Evolutionary conservation across 1,140 invertebrate genomes (phyloP).

Genomic region (Drosophila navojoa): DNA sequence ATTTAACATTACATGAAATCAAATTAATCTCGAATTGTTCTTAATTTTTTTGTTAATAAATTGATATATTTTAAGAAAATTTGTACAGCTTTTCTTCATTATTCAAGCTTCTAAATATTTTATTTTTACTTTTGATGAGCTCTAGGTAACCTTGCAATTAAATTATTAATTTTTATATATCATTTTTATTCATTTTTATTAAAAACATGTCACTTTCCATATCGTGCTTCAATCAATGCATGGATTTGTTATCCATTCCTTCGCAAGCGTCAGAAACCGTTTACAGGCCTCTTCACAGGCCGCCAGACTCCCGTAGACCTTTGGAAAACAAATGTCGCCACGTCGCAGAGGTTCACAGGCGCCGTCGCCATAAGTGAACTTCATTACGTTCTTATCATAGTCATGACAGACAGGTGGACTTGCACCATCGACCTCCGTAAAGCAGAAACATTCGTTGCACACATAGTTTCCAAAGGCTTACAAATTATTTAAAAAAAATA

Average conservation of each 20-base stretch:
- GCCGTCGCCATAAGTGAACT: conserved; percentile 21
- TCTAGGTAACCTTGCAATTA: too few relatives aligned
- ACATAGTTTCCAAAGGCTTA: too few relatives aligned
- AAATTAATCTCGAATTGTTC: too few relatives aligned
- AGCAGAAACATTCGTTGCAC: conserved; percentile 39
- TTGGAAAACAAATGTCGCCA: conserved; percentile 27
- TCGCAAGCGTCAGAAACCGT: background rate
- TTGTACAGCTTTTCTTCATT: too few relatives aligned
- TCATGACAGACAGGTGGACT: background rate
- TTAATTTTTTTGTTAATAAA: too few relatives aligned
- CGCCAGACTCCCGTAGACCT: background rate
- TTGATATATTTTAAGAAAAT: too few relatives aligned
- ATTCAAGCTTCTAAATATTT: too few relatives aligned
- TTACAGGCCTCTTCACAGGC: conserved; percentile 15
- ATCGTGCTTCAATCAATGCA: background rate
- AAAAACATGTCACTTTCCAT: background rate
- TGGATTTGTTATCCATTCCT: conserved; percentile 1
- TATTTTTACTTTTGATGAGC: too few relatives aligned
- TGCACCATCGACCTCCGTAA: background rate
- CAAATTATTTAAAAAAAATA: too few relatives aligned
- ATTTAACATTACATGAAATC: too few relatives aligned
- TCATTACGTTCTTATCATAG: conserved; percentile 7
- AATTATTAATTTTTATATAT: too few relatives aligned
- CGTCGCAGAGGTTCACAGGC: conserved; percentile 6
- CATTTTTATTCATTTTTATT: background rate